phyloP scores from a whole-genome alignment of 2,888 invertebrate species.

The Yponomeuta malinellus region DNA sequence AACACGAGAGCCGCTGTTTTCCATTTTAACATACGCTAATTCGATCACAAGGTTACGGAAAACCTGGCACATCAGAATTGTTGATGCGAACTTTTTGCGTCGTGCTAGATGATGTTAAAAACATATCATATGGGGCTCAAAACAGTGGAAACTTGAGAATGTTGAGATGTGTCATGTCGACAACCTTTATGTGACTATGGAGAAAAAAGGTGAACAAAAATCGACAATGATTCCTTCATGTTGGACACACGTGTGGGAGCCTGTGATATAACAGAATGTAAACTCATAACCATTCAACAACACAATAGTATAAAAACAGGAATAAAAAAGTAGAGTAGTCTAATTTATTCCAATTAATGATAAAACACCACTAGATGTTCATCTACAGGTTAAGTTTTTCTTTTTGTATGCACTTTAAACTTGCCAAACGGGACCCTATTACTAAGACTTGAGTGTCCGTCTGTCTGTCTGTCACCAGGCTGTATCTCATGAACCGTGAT shows the following conservation, averaged over 20 bases:
- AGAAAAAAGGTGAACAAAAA: background rate
- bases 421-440: no score
- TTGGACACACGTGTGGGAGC: background rate
- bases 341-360: no score
- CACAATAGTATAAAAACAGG: no score
- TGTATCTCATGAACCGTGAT: no score
- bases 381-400: no score
- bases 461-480: no score
- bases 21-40: slow-evolving; percentile 36
- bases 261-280: no score
- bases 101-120: slow-evolving; percentile 46
- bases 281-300: no score
- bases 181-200: slow-evolving; percentile 37
- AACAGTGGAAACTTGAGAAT: slow-evolving; percentile 22
- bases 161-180: slow-evolving; percentile 37
- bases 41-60: slow-evolving; percentile 62
- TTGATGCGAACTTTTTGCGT: slow-evolving; percentile 61
- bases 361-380: no score
- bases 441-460: no score
- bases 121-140: slow-evolving; percentile 57
- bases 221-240: background rate
- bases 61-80: slow-evolving; percentile 49
- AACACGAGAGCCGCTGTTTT: background rate
- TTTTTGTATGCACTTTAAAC: no score
- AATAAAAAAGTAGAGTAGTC: no score